phyloP scores from a whole-genome alignment of 53 echinoderm and acorn worm species.

The Actinopyga echinites region DNA sequence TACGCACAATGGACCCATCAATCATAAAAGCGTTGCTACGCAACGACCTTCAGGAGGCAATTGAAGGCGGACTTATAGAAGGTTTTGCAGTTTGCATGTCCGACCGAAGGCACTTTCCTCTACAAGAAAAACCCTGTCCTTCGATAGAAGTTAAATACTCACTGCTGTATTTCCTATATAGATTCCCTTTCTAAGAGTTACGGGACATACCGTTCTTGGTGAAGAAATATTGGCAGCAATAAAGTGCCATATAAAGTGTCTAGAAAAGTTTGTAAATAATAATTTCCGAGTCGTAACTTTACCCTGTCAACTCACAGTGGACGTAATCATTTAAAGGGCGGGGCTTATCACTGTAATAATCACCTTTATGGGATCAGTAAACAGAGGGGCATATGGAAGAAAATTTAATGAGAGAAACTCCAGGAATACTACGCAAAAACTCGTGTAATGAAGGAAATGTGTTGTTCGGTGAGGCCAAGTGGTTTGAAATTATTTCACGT shows the following conservation, averaged over 20 bases:
- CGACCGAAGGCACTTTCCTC: too few relatives aligned
- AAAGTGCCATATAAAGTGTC: conserved; percentile 17
- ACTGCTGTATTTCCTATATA: too few relatives aligned
- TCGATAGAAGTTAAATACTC: too few relatives aligned
- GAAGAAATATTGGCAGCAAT: conserved; percentile 8
- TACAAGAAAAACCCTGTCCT: too few relatives aligned
- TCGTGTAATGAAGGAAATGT: not conserved
- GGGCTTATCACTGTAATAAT: conserved; percentile 28
- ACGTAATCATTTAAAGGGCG: conserved; percentile 2
- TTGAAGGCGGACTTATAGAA: too few relatives aligned
- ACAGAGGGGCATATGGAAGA: conserved; percentile 29
- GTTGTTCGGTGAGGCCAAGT: not conserved
- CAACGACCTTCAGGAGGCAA: not conserved
- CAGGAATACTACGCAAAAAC: not conserved
- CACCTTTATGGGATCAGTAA: conserved; percentile 36
- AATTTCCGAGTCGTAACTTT: conserved; percentile 1
- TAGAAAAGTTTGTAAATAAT: conserved; percentile 30
- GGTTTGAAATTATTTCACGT: not conserved
- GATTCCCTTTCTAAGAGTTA: not conserved
- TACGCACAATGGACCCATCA: conserved; percentile 36
- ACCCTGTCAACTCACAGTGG: conserved; percentile 1
- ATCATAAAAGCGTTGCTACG: conserved; percentile 15
- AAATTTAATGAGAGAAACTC: conserved; percentile 16
- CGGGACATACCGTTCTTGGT: not conserved
- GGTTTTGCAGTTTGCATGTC: too few relatives aligned